Conservation (phyloP, 2,888 invertebrate species). For the Drosophila helvetica region DNA sequence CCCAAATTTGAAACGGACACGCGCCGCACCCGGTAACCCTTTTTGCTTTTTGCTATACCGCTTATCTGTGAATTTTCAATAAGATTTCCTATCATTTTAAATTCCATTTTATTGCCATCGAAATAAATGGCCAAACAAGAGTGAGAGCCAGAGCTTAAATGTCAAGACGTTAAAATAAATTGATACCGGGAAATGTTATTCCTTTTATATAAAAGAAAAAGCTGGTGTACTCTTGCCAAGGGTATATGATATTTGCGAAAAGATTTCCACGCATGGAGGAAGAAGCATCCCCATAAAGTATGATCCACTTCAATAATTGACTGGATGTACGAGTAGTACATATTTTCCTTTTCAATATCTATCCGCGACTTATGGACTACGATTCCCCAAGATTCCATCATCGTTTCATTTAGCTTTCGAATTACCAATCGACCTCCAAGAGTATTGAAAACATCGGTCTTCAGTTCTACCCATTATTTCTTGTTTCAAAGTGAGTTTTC, state of each 20-base stretch:
- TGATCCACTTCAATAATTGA: no score
- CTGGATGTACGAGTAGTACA: no score
- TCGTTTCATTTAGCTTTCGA: no score
- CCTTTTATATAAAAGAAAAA: conserved; percentile 16
- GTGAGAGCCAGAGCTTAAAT: conserved; percentile 30
- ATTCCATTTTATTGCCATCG: conserved; percentile 73
- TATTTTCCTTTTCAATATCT: no score
- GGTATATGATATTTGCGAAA: neutral
- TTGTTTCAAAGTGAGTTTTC: conserved; percentile 18
- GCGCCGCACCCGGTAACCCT: conserved; percentile 54
- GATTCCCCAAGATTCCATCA: no score
- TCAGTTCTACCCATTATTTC: no score
- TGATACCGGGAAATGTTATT: conserved; percentile 47
- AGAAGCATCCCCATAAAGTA: neutral
- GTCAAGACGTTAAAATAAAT: conserved; percentile 71
- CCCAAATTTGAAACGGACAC: conserved; percentile 49
- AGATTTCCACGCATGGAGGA: neutral
- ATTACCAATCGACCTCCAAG: neutral
- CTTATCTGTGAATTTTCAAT: conserved; percentile 71
- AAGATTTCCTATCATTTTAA: conserved; percentile 74
- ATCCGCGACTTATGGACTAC: no score
- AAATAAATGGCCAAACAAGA: conserved; percentile 49
- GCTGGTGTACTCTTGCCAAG: neutral
- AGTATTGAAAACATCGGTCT: neutral
- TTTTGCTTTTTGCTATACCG: conserved; percentile 33